Conservation (phyloP, 2,888 invertebrate species). For the Drosophila parthenogenetica region DNA sequence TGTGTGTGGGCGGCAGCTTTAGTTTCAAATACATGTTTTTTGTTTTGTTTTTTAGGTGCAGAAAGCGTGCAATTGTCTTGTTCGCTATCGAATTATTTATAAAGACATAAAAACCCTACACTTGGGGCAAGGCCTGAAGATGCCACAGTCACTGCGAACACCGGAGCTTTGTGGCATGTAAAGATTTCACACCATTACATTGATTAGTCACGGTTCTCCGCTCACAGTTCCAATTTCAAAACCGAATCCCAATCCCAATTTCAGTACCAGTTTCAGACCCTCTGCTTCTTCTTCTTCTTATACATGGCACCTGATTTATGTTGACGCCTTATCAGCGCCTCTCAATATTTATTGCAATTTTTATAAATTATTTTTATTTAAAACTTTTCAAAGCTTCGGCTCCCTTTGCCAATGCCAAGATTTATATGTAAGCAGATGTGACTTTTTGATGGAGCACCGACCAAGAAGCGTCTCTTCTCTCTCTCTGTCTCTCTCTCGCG, state of each 20-base stretch:
- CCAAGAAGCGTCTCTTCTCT: background rate
- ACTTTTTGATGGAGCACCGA: slow-evolving; percentile 48
- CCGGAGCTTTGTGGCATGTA: slow-evolving; percentile 36
- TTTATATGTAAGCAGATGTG: slow-evolving; percentile 78
- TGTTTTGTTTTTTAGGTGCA: slow-evolving; percentile 33
- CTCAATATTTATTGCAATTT: slow-evolving; percentile 85
- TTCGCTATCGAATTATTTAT: slow-evolving; percentile 50
- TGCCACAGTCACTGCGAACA: slow-evolving; percentile 22
- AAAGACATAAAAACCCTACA: slow-evolving; percentile 48
- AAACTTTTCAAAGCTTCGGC: slow-evolving; percentile 48
- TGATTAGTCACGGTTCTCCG: slow-evolving; percentile 78
- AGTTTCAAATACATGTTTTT: slow-evolving; percentile 6
- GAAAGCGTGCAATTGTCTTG: slow-evolving; percentile 60
- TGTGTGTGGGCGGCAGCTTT: slow-evolving; percentile 40
- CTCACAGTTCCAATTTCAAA: slow-evolving; percentile 23
- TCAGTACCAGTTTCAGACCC: slow-evolving; percentile 27
- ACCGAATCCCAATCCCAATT: slow-evolving; percentile 22
- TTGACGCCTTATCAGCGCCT: slow-evolving; percentile 85
- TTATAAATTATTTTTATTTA: slow-evolving; percentile 75
- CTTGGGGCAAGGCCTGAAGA: background rate
- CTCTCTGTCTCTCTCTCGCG: background rate
- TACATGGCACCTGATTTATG: slow-evolving; percentile 83
- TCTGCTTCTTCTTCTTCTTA: slow-evolving; percentile 13
- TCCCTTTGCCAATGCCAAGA: slow-evolving; percentile 63
- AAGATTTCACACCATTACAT: slow-evolving; percentile 78